A percentile compares a stretch with the other conserved stretches of the same genome.
phyloP scores from a whole-genome alignment of 2,113 vertebrate species.

The Catharus fuscescens region DNA sequence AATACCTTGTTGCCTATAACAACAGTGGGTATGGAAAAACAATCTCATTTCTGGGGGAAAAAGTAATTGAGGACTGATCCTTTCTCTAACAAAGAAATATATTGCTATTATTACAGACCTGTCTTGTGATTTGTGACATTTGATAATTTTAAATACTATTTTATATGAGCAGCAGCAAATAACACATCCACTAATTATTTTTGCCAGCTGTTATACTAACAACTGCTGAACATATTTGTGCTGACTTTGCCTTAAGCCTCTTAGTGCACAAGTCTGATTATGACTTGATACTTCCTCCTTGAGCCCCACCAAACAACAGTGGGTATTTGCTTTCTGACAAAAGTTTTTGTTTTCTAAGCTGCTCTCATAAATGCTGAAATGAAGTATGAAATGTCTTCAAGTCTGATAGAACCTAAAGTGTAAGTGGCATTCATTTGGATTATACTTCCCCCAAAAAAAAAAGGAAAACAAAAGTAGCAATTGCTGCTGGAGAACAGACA shows the following conservation, averaged over 20 bases:
- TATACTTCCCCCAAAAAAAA: not conserved
- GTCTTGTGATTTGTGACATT: not conserved
- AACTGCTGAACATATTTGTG: not conserved
- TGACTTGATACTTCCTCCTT: not conserved
- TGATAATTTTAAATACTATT: not conserved
- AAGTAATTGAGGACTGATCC: not conserved
- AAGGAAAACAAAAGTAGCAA: not conserved
- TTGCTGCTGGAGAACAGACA: not conserved
- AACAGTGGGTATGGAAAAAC: no score
- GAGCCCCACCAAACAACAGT: not conserved
- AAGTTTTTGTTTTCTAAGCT: not conserved
- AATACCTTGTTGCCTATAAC: not conserved
- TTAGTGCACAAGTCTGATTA: not conserved
- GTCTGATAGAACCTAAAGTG: not conserved
- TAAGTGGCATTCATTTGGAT: not conserved
- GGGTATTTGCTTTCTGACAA: not conserved
- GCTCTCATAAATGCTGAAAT: not conserved
- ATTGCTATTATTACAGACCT: not conserved
- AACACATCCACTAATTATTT: not conserved
- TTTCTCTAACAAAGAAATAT: not conserved
- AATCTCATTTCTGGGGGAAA: not conserved
- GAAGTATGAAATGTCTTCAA: not conserved
- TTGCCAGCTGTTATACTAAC: not conserved
- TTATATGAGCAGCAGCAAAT: not conserved
- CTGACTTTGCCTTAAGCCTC: not conserved